phyloP scores from a whole-genome alignment of 2,888 invertebrate genomes.

The Caenorhabditis japonica region DNA sequence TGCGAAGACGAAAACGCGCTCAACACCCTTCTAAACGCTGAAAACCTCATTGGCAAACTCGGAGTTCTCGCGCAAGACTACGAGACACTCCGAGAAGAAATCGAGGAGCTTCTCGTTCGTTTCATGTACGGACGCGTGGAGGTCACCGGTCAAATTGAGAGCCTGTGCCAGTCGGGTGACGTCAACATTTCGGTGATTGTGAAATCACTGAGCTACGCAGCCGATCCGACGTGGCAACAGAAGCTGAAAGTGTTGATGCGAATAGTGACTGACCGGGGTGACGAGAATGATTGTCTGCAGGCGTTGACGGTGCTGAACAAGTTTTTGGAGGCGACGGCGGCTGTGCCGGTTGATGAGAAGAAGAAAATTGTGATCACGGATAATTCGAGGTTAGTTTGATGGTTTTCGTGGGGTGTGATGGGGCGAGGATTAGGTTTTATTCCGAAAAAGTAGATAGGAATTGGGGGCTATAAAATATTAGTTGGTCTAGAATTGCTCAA shows the following conservation, averaged over 20 bases:
- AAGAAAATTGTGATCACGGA: conserved; percentile 7
- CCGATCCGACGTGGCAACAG: conserved; percentile 58
- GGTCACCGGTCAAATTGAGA: conserved; percentile 36
- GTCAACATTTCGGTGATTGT: conserved; percentile 39
- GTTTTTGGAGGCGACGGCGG: conserved; percentile 29
- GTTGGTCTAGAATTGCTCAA: not conserved
- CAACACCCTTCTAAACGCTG: conserved; percentile 3
- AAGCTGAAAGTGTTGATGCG: conserved; percentile 53
- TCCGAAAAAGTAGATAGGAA: not conserved
- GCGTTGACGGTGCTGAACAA: conserved; percentile 50
- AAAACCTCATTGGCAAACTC: conserved; percentile 11
- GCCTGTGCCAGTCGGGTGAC: conserved; percentile 27
- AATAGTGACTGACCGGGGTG: conserved; percentile 33
- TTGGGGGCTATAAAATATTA: too few relatives aligned
- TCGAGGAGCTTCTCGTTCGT: conserved; percentile 50
- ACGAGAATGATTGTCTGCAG: conserved; percentile 42
- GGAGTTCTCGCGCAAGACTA: conserved; percentile 24
- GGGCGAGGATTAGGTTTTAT: too few relatives aligned
- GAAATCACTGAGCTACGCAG: conserved; percentile 43
- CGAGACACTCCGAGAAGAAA: conserved; percentile 46
- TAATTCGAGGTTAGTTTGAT: too few relatives aligned
- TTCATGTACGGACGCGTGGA: conserved; percentile 44
- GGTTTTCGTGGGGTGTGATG: too few relatives aligned
- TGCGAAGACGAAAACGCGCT: conserved; percentile 49
- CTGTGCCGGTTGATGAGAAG: conserved; percentile 15